Evolutionary conservation across 1,140 invertebrate species (phyloP), one percentile per base, ranked within the genome.

Genomic region (Hypsibius dujardini): DNA sequence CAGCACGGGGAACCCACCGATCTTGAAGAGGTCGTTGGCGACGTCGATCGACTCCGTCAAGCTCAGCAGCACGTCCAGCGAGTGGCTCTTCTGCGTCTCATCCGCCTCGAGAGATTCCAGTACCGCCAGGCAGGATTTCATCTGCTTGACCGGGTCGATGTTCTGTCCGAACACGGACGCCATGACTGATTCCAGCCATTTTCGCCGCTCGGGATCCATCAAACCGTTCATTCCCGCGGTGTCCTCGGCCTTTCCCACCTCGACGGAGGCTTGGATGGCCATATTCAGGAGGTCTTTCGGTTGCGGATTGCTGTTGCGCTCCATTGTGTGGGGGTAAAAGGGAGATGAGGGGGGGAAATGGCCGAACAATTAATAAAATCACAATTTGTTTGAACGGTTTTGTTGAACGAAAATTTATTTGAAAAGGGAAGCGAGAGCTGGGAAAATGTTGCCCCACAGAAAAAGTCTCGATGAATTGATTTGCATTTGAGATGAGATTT

Each of bases 271-370:
- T 56, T 7, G 7, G 50, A 56, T 56, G 50, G 50, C 50, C 7
- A 56, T 7, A n/a, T 56, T 56, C 50, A 56, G 50, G n/a, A 56
- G 50, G 50, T 56, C 50, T n/a, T n/a, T 56, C 50, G 50, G 50
- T 12, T 56, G 7, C 50, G 7, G 50, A 7, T 56, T 7, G 7
- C 50, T n/a, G 50, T 28, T 28, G 28, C 28, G 28, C 28, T 28
- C 28, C 28, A 28, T 28, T 28, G 28, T 28, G 28, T 28, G 28
- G 28, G 28, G 28, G 28, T 28, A 28, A 28, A 28, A 28, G 28
- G 28, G 28, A 28, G 28, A 28, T 28, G 0, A 0, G 28, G 28
- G 28, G 28, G 28, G 28, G 0, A 28, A 28, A 28, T 28, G 28
- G 28, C 28, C 28, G 28, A 28, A 28, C n/a, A n/a, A n/a, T n/a